Conservation (phyloP, 1,140 invertebrate genomes). For the Proales similis region DNA sequence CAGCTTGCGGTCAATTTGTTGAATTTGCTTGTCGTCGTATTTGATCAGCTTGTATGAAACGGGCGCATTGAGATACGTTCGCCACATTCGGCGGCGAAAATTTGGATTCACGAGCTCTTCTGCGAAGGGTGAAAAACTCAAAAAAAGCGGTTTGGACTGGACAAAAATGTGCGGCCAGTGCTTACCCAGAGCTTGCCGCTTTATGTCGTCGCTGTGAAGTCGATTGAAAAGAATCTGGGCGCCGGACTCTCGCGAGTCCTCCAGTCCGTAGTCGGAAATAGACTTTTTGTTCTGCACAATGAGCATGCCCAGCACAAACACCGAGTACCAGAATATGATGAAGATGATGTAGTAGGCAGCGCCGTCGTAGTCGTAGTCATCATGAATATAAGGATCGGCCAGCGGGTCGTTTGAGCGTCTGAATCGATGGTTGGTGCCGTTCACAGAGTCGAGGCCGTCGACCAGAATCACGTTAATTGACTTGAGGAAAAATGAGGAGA, state of each 20-base stretch:
- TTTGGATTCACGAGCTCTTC: slow-evolving; percentile 23
- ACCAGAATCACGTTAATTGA: too few relatives aligned
- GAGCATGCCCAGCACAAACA: slow-evolving; percentile 23
- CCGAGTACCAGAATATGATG: slow-evolving; percentile 20
- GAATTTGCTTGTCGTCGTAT: slow-evolving; percentile 24
- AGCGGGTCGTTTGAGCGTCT: too few relatives aligned
- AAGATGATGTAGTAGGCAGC: slow-evolving; percentile 13
- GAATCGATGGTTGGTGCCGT: too few relatives aligned
- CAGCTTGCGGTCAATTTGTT: slow-evolving; percentile 13
- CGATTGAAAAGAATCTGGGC: slow-evolving; percentile 14
- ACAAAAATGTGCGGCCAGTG: not conserved
- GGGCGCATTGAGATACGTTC: slow-evolving; percentile 9
- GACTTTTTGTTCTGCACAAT: slow-evolving; percentile 17
- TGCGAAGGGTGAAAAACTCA: not conserved
- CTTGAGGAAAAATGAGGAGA: too few relatives aligned
- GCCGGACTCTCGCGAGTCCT: not conserved
- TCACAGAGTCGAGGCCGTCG: too few relatives aligned
- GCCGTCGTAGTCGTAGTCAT: slow-evolving; percentile 24
- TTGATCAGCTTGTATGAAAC: slow-evolving; percentile 19
- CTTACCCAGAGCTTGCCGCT: slow-evolving; percentile 23
- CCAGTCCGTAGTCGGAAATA: slow-evolving; percentile 9
- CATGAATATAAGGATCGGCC: too few relatives aligned
- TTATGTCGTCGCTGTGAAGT: slow-evolving; percentile 6
- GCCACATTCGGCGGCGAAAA: slow-evolving; percentile 20
- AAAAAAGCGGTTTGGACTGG: not conserved